Evolutionary conservation across 2,888 invertebrate species (phyloP).

Genomic region (Dyspetes luteomarginatus): DNA sequence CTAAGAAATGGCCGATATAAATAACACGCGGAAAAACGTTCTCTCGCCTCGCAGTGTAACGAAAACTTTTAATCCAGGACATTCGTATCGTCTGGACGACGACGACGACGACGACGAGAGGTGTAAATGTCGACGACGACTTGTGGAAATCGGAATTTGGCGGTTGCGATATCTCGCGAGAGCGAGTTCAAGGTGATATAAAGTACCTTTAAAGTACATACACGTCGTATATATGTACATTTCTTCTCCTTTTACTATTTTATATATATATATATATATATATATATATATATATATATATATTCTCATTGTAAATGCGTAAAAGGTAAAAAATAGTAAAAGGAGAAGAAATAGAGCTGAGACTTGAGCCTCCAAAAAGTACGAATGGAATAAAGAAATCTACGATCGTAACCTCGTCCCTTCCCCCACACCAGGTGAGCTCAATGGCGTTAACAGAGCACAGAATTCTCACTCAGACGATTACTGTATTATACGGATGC

Average conservation of each 20-base stretch:
- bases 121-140: conserved; percentile 27
- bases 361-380: conserved; percentile 55
- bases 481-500: conserved; percentile 28
- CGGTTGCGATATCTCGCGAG: conserved; percentile 38
- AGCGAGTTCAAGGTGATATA: conserved; percentile 12
- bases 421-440: conserved; percentile 34
- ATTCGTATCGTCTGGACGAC: conserved; percentile 69
- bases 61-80: conserved; percentile 74
- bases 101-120: conserved; percentile 43
- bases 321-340: conserved; percentile 22
- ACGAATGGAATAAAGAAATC: conserved; percentile 71
- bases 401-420: conserved; percentile 47
- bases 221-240: no score
- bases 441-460: conserved; percentile 35
- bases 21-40: conserved; percentile 66
- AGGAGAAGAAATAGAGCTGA: conserved; percentile 7
- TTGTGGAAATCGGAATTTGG: conserved; percentile 52
- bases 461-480: conserved; percentile 29
- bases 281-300: neutral
- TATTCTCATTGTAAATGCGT: neutral
- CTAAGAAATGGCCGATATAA: conserved; percentile 69
- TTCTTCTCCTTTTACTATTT: no score
- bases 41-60: conserved; percentile 5
- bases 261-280: neutral
- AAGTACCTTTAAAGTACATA: neutral